Percentiles rank a stretch among this genome's conserved stretches.
These are phyloP conservation scores for Scolopax rusticola DNA, from an alignment of 2,797 vertebrate genomes.

Conservation along the genomic window DNA sequence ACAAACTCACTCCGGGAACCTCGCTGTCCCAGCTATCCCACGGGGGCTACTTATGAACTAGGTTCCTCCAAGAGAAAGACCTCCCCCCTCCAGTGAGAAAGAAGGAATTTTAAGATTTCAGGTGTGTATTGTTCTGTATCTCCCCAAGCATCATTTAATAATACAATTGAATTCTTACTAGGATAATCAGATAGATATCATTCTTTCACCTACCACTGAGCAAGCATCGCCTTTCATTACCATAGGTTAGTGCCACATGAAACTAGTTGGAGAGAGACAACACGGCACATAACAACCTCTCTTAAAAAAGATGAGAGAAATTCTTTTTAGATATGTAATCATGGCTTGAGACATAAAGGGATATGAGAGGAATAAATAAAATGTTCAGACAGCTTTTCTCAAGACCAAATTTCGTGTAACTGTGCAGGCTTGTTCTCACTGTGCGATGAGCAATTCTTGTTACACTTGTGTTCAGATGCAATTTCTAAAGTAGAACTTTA, in stretches of 20 bases:
- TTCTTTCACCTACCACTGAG: not conserved
- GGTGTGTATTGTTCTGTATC: not conserved
- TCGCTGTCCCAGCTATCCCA: accelerated
- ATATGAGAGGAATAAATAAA: conserved; percentile 37
- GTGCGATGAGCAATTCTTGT: not conserved
- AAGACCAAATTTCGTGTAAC: conserved; percentile 1
- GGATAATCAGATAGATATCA: not conserved
- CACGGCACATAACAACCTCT: not conserved
- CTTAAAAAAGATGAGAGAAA: not conserved
- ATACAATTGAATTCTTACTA: not conserved
- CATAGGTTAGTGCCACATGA: not conserved
- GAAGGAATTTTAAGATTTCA: not conserved
- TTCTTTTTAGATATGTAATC: conserved; percentile 16
- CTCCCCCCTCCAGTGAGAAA: not conserved
- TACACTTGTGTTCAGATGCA: conserved; percentile 14
- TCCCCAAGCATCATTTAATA: not conserved
- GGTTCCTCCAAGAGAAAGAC: not conserved
- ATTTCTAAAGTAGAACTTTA: not conserved
- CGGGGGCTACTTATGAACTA: not conserved
- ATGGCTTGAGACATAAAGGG: not conserved
- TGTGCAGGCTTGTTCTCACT: not conserved
- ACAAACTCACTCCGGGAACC: not conserved
- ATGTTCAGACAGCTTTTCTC: conserved; percentile 30
- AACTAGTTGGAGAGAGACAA: not conserved
- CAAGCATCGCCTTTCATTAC: not conserved